Evolutionary conservation across 1,140 invertebrate species (phyloP), one percentile per base, ranked within the genome.

Genomic region (Lycorma delicatula): DNA sequence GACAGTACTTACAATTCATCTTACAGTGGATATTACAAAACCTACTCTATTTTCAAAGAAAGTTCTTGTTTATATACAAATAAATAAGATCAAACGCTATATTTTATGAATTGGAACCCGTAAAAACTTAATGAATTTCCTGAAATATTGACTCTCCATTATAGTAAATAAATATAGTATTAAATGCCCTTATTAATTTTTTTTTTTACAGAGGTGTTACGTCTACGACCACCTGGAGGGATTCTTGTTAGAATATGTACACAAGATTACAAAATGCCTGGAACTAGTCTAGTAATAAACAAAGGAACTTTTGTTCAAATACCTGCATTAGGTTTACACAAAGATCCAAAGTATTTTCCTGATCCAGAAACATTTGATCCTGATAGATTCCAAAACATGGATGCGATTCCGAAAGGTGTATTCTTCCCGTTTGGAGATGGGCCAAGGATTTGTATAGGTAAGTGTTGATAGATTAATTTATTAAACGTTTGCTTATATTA

Each of bases 361-460:
- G 66, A 81, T n/a, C 79, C 79, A 1, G 69, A 75, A 11, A 65
- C 67, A 54, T 81, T 80, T 51, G 60, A 74, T 63, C 79, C 79
- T 0, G 75, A 78, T 50, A 59, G 80, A 7, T 81, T 79, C 56
- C 64, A 73, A 1, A 58, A 69, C 22, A 71, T 74, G 3, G 70
- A 75, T 18, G 75, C 77, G 52, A 66, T 70, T 44, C 57, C 63
- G 13, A 71, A 68, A 26, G 50, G 54, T 3, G 26, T 41, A 1
- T 63, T 75, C 56, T 64, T 84, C 11, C 80, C 81, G 4, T 86
- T 82, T 66, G 81, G 81, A 6, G 81, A 80, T 59, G 83, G 71
- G 2, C 77, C 79, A 0, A 72, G 83, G 28, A 77, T 78, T 61
- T 85, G 83, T 67, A 80, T 83, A 58, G 77, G 76, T 77, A 60